Evolutionary conservation across 2,797 vertebrate genomes (phyloP).

Genomic region (Arctocebus calabarensis): DNA sequence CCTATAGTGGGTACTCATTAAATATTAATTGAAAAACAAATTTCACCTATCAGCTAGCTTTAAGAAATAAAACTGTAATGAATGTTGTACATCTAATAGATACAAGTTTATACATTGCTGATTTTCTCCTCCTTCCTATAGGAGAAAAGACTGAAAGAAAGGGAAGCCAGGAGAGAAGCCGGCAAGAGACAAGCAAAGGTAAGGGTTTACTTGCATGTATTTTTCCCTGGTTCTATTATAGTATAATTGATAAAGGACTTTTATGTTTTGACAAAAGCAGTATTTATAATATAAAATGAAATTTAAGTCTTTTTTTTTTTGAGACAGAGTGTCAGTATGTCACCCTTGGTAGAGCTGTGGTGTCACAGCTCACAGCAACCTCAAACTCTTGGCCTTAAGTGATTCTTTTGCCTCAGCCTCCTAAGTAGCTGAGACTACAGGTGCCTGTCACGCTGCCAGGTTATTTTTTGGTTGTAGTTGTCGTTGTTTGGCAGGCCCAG

Average conservation of each 20-base stretch:
- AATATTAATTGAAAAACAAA: slow-evolving; percentile 8
- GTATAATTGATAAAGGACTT: not conserved
- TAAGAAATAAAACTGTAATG: slow-evolving; percentile 4
- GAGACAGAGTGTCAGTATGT: no score
- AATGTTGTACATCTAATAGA: not conserved
- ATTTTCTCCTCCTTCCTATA: slow-evolving; percentile 77
- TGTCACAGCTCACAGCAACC: no score
- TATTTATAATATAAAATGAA: not conserved
- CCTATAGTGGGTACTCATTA: not conserved
- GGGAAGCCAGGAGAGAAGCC: slow-evolving; percentile 88
- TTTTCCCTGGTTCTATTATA: not conserved
- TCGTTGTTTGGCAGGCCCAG: no score
- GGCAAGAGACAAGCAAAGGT: slow-evolving; percentile 86
- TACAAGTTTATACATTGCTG: slow-evolving; percentile 35
- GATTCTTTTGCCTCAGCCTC: no score
- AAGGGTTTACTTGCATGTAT: slow-evolving; percentile 64
- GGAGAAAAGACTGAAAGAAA: slow-evolving; percentile 90
- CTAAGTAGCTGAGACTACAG: no score
- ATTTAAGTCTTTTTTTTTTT: not conserved
- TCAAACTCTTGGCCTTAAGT: no score
- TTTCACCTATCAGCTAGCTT: not conserved
- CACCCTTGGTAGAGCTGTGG: no score
- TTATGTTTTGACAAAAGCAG: slow-evolving; percentile 62
- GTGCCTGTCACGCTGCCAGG: no score
- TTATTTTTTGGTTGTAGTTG: no score